phyloP scores from a whole-genome alignment of 2,888 invertebrate genomes.

The Yponomeuta evonymella region DNA sequence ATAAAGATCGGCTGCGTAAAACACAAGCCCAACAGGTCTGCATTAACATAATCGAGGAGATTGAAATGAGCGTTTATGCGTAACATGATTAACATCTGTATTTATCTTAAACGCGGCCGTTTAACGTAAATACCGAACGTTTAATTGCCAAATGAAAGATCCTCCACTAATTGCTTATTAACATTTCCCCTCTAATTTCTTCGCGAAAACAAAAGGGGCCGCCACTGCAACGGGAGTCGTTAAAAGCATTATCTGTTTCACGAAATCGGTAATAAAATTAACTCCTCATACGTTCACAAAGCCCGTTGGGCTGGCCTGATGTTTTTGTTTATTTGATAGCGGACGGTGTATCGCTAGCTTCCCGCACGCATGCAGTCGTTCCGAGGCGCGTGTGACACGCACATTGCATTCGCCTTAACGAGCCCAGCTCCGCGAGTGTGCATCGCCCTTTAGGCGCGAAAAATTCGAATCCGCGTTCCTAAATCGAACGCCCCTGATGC shows the following conservation, averaged over 20 bases:
- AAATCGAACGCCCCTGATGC: not conserved
- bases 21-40: not conserved
- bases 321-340: slow-evolving; percentile 73
- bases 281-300: slow-evolving; percentile 21
- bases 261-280: slow-evolving; percentile 46
- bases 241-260: slow-evolving; percentile 36
- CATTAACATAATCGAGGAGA: not conserved
- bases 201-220: slow-evolving; percentile 13
- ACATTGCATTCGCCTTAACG: slow-evolving; percentile 39
- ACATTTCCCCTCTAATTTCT: slow-evolving; percentile 6
- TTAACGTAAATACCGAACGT: not conserved
- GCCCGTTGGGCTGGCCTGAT: slow-evolving; percentile 28
- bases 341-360: slow-evolving; percentile 57
- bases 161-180: slow-evolving; percentile 3
- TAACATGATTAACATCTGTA: slow-evolving; percentile 1
- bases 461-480: slow-evolving; percentile 12
- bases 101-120: not conserved
- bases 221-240: slow-evolving; percentile 6
- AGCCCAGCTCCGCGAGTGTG: slow-evolving; percentile 31
- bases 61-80: not conserved
- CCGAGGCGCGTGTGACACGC: slow-evolving; percentile 64
- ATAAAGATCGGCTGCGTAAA: not conserved
- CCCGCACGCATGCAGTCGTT: slow-evolving; percentile 60
- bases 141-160: not conserved
- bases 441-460: slow-evolving; percentile 6